Percentiles rank a stretch among this genome's conserved stretches.
phyloP scores from a whole-genome alignment of 2,888 invertebrate species.

The Sinentomon sp. region DNA sequence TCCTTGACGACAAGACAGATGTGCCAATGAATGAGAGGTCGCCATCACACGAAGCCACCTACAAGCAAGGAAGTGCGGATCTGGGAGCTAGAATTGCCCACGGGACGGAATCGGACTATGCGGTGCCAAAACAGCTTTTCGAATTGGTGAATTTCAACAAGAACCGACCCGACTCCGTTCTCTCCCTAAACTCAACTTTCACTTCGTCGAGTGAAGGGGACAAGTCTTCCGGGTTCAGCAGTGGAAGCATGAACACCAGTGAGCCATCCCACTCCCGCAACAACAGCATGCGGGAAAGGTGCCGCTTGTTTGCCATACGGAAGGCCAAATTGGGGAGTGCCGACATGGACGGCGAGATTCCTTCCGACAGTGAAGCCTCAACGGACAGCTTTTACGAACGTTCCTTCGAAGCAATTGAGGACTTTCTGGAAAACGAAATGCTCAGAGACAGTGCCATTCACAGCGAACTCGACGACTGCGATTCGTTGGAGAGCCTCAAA shows the following conservation, averaged over 20 bases:
- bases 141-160: slow-evolving; percentile 18
- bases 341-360: slow-evolving; percentile 16
- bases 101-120: slow-evolving; percentile 36
- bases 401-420: slow-evolving; percentile 43
- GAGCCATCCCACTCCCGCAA: too few relatives aligned
- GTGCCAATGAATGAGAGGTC: too few relatives aligned
- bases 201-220: slow-evolving; percentile 25
- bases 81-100: slow-evolving; percentile 59
- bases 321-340: too few relatives aligned
- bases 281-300: too few relatives aligned
- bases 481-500: slow-evolving; percentile 8
- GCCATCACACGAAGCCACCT: too few relatives aligned
- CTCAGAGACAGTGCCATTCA: slow-evolving; percentile 61
- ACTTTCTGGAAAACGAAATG: slow-evolving; percentile 32
- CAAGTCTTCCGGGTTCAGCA: slow-evolving; percentile 17
- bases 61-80: slow-evolving; percentile 33
- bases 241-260: slow-evolving; percentile 12
- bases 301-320: too few relatives aligned
- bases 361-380: slow-evolving; percentile 22
- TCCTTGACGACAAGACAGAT: too few relatives aligned
- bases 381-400: slow-evolving; percentile 47
- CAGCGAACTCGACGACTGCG: slow-evolving; percentile 37
- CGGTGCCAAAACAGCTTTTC: slow-evolving; percentile 43
- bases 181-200: slow-evolving; percentile 26
- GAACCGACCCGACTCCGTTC: slow-evolving; percentile 22